Evolutionary conservation across 1,140 invertebrate genomes (phyloP), one percentile per base, ranked within the genome.

Genomic region (Trichogramma pretiosum): DNA sequence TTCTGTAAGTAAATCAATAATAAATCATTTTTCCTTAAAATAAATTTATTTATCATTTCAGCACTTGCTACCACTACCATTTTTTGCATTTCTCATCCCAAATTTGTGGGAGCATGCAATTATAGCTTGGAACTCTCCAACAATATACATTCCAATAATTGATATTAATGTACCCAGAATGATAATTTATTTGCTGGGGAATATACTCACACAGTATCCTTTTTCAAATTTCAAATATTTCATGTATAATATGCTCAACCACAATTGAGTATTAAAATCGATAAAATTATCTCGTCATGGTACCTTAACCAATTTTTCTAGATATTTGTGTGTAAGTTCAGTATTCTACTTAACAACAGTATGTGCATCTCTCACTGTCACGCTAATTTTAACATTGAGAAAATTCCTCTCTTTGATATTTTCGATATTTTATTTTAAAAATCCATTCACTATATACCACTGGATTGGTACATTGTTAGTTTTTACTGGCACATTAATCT

Each of bases 361-460:
- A 65, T 95, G 92, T 63, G 80, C 87, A 8, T 96, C 94, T 0
- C 65, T 99, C 11, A 94, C 92, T 0, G 93, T 99, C 0, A 99
- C 94, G 0, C 72, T 99, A 46, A 90, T 98, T 3, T 83, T 98
- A 11, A 99, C 96, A 1, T 66, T 98, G 37, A 75, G 96, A 24
- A 99, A 99, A 69, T 99, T 99, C 64, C 74, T 92, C 5, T 96
- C 93, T 9, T 72, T 99, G 33, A 68, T 99, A 14, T 87, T 99
- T 63, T 98, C 95, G 2, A 96, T 99, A 57, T 60, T 92, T 28
- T 98, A 96, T 64, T 99, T 99, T 65, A 74, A 84, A 51, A 98
- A 99, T 75, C 82, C 86, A 3, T 99, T 99, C 62, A 98, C 93
- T 0, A 3, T 84, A 0, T 78, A 78, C 36, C 96, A 99, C 65